phyloP scores from a whole-genome alignment of 2,113 vertebrate genomes.

The Verasper variegatus region DNA sequence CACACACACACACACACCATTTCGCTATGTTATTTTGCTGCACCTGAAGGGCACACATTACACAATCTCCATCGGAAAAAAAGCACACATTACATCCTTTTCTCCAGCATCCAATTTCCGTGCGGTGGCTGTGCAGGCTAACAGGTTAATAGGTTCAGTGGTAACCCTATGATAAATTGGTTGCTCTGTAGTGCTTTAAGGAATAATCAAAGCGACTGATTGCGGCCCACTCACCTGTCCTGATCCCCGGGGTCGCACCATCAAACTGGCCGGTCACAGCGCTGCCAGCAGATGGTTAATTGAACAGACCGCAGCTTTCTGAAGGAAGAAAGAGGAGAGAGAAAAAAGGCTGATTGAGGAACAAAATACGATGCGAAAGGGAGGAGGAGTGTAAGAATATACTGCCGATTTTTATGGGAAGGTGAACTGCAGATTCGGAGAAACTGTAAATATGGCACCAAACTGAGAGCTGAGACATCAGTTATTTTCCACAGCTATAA shows the following conservation, averaged over 20 bases:
- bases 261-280: conserved; percentile 25
- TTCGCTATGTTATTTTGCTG: conserved; percentile 16
- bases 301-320: conserved; percentile 41
- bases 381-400: conserved; percentile 17
- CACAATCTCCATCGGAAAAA: conserved; percentile 27
- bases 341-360: conserved; percentile 27
- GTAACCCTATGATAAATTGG: conserved; percentile 64
- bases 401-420: conserved; percentile 13
- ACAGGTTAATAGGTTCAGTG: conserved; percentile 65
- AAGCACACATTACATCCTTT: conserved; percentile 42
- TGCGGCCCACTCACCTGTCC: conserved; percentile 61
- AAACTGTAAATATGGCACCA: conserved; percentile 21
- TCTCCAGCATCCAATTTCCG: conserved; percentile 62
- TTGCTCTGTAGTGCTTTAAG: conserved; percentile 63
- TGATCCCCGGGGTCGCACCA: conserved; percentile 54
- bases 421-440: conserved; percentile 21
- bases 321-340: conserved; percentile 31
- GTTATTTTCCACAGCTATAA: neutral
- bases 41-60: too few species aligned
- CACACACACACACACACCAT: neutral
- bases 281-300: conserved; percentile 59
- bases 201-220: conserved; percentile 71
- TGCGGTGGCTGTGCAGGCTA: conserved; percentile 15
- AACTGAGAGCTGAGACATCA: conserved; percentile 18
- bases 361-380: conserved; percentile 14